These are phyloP conservation scores for Erebia ligea DNA, from an alignment of 2,888 invertebrate species.

Conservation along the genomic window DNA sequence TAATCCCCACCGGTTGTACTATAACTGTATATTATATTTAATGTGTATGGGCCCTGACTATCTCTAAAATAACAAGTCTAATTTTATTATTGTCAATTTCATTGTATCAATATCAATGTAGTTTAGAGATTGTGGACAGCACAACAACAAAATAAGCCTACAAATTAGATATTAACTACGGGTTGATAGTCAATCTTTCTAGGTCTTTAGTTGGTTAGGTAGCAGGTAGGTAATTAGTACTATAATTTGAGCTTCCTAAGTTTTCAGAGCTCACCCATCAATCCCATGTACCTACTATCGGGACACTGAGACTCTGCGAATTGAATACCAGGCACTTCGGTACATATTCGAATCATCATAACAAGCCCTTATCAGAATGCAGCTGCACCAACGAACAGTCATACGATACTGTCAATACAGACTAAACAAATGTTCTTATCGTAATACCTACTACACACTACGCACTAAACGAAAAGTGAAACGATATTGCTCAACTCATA, in stretches of 20 bases:
- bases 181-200: not conserved
- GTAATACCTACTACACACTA: not conserved
- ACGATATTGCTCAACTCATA: not conserved
- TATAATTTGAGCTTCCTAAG: not conserved
- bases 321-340: not conserved
- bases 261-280: not conserved
- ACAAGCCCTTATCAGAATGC: constrained; percentile 18
- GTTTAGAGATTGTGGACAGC: too few species aligned
- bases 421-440: constrained; percentile 24
- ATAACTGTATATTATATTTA: too few species aligned
- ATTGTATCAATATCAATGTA: too few species aligned
- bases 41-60: too few species aligned
- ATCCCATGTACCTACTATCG: too few species aligned
- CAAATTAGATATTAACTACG: not conserved
- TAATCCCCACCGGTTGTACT: too few species aligned
- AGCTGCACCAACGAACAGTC: constrained; percentile 16
- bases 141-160: too few species aligned
- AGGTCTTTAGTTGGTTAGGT: too few species aligned
- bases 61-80: too few species aligned
- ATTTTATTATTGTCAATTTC: too few species aligned
- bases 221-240: not conserved
- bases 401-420: constrained; percentile 27
- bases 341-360: constrained; percentile 5
- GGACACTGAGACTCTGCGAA: not conserved
- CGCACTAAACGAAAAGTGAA: constrained; percentile 1